phyloP scores from a whole-genome alignment of 2,888 invertebrate genomes.

The Noctua janthe region DNA sequence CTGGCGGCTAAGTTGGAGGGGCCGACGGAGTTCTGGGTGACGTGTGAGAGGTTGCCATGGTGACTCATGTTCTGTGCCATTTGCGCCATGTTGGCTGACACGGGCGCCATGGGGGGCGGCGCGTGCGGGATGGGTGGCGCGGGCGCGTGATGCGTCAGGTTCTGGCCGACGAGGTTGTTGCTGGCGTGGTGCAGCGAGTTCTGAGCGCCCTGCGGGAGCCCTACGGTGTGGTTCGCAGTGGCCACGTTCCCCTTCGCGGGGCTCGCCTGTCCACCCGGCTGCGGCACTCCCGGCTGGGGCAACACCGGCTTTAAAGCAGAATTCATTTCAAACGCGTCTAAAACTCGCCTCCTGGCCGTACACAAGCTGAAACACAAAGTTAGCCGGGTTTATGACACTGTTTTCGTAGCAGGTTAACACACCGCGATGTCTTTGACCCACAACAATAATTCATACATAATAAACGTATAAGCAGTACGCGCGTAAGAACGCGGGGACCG shows the following conservation, averaged over 20 bases:
- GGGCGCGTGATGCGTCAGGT: constrained; percentile 81
- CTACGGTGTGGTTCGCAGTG: constrained; percentile 84
- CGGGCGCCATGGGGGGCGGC: constrained; percentile 87
- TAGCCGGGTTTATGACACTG: constrained; percentile 77
- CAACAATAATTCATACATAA: constrained; percentile 88
- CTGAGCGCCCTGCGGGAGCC: constrained; percentile 84
- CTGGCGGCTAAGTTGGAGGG: constrained; percentile 79
- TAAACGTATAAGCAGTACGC: constrained; percentile 82
- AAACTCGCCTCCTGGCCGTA: constrained; percentile 68
- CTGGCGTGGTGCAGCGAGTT: constrained; percentile 81
- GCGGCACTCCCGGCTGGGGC: constrained; percentile 87
- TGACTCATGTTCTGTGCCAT: constrained; percentile 90
- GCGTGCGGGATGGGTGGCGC: constrained; percentile 81
- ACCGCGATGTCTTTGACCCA: constrained; percentile 88
- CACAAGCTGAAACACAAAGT: constrained; percentile 85
- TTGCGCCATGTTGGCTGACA: constrained; percentile 89
- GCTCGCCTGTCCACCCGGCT: constrained; percentile 86
- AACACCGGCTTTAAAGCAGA: constrained; percentile 91
- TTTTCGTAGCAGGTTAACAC: constrained; percentile 81
- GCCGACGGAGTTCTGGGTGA: constrained; percentile 83
- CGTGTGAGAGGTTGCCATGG: constrained; percentile 88
- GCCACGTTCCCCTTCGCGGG: constrained; percentile 87
- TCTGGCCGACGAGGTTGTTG: constrained; percentile 84
- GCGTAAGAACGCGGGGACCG: constrained; percentile 83
- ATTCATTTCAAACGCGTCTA: constrained; percentile 88